Evolutionary conservation across 2,797 vertebrate species (phyloP), one percentile per base, ranked within the genome.

Genomic region (Spheniscus humboldti): DNA sequence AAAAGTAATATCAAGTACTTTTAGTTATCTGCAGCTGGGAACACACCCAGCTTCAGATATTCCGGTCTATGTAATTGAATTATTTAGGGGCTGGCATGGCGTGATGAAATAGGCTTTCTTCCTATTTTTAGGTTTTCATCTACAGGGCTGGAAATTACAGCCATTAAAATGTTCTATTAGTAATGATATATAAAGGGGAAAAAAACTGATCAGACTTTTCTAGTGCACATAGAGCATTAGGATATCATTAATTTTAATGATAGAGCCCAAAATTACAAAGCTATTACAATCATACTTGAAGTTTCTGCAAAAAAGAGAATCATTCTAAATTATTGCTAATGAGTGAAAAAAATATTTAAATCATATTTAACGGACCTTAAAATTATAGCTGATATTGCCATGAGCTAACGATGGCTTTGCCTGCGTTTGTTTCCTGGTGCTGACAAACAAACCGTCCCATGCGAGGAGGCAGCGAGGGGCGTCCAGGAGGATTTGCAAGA

Each of bases 81-180:
- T 98, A 98, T 98, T 98, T 97, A 98, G 95, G 94, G 95, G 74
- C 93, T 78, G 86, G 90, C 83, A 31, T 60, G 84, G 89, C 6
- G 6, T 96, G 93, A 97, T 98, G 98, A 97, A 98, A 97, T 97
- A 94, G 78, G 92, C 86, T 97, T 94, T 96, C 68, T 96, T 95
- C 92, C 97, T 97, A 96, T 97, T 97, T 96, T 97, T 94, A 97
- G 97, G 94, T 88, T 94, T 96, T 97, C 97, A 95, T 98, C 97
- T 98, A 95, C 95, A 97, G 95, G 95, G 86, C 57, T 87, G 96
- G 97, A 94, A 96, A 97, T 98, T 97, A 97, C 92, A 96, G 97
- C 97, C 96, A 97, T 98, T 98, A 98, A 98, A 97, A 96, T 97
- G 97, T 96, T 98, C 98, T 98, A 97, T 98, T 97, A 98, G 97